Evolutionary conservation across 2,113 vertebrate species (phyloP).

Genomic region (Gymnorhina tibicen): DNA sequence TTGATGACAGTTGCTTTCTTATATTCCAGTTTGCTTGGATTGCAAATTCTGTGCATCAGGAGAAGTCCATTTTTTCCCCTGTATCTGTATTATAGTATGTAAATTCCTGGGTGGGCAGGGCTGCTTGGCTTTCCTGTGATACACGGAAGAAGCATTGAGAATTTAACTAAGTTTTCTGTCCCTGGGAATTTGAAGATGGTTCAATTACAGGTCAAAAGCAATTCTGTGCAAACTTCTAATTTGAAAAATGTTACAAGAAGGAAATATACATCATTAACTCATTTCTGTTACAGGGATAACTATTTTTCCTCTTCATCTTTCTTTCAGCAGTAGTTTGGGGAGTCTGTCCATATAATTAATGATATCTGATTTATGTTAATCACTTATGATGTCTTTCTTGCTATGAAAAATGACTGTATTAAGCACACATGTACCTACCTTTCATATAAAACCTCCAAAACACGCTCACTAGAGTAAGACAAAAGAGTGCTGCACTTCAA

Average conservation of each 20-base stretch:
- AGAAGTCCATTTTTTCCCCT: not conserved
- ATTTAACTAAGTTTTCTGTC: not conserved
- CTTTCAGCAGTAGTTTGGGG: slow-evolving; percentile 35
- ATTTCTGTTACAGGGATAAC: slow-evolving; percentile 2
- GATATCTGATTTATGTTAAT: slow-evolving; percentile 49
- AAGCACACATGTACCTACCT: not conserved
- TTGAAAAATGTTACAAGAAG: slow-evolving; percentile 39
- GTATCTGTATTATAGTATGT: not conserved
- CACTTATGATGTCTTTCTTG: slow-evolving; percentile 15
- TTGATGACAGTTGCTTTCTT: not conserved
- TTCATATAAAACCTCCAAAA: not conserved
- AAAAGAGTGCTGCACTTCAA: not conserved
- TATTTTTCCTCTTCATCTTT: slow-evolving; percentile 22
- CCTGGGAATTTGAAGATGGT: slow-evolving; percentile 1
- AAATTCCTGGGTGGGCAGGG: not conserved
- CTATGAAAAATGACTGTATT: slow-evolving; percentile 35
- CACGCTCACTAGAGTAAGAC: not conserved
- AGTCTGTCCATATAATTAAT: slow-evolving; percentile 44
- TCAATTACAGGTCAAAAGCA: slow-evolving; percentile 34
- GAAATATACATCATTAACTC: slow-evolving; percentile 25
- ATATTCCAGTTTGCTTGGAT: not conserved
- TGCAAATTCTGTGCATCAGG: not conserved
- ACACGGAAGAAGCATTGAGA: not conserved
- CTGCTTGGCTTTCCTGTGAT: not conserved
- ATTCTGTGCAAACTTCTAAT: slow-evolving; percentile 3